Conservation (phyloP, 2,797 vertebrate genomes). For the Taenioides sp. region DNA sequence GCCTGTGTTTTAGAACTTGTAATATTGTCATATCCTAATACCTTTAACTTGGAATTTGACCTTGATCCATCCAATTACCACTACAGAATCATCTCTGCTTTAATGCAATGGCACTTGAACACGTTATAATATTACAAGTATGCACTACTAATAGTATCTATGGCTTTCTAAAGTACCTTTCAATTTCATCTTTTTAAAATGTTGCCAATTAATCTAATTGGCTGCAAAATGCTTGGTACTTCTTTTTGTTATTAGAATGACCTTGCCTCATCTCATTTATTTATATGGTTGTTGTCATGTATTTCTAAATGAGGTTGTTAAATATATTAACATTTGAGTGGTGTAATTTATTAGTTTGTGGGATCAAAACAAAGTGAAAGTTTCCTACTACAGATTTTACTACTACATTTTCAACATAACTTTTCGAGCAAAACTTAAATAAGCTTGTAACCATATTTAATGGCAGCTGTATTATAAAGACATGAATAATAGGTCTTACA, state of each 20-base stretch:
- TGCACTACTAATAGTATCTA: neutral
- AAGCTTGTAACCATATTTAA: neutral
- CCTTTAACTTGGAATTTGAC: neutral
- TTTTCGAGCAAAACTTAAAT: neutral
- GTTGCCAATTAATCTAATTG: slow-evolving; percentile 1
- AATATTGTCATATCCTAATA: neutral
- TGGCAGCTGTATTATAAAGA: neutral
- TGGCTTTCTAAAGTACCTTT: slow-evolving; percentile 1
- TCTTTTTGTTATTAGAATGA: neutral
- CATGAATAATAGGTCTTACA: neutral
- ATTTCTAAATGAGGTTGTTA: neutral
- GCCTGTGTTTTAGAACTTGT: neutral
- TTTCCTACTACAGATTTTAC: neutral
- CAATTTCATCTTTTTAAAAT: neutral
- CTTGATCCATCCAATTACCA: neutral
- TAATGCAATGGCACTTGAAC: slow-evolving; percentile 1
- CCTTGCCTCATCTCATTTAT: neutral
- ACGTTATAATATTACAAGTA: neutral
- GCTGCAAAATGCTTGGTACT: neutral
- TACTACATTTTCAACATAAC: neutral
- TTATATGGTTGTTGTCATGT: neutral
- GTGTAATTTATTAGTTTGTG: neutral
- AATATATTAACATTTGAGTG: neutral
- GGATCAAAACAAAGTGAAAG: neutral
- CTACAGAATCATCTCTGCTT: neutral